Conservation (phyloP, 2,888 invertebrate genomes). For the Drosophila macrospina region DNA sequence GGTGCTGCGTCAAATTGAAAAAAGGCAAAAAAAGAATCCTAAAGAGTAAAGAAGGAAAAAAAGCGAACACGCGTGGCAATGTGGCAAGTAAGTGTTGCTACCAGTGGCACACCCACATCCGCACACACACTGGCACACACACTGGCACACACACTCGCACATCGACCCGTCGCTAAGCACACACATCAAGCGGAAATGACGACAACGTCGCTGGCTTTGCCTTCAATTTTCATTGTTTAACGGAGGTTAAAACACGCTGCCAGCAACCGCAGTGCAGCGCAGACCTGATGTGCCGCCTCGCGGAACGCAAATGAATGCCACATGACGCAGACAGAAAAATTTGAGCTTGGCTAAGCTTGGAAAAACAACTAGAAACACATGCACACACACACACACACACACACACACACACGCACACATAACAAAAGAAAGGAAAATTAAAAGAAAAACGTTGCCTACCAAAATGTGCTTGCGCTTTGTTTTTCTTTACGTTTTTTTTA, state of each 20-base stretch:
- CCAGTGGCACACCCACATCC: constrained; percentile 40
- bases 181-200: constrained; percentile 73
- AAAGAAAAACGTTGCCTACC: constrained; percentile 53
- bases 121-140: constrained; percentile 21
- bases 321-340: constrained; percentile 74
- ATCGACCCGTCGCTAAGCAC: constrained; percentile 41
- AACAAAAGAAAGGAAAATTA: constrained; percentile 17
- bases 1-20: constrained; percentile 69
- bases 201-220: constrained; percentile 47
- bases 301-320: constrained; percentile 69
- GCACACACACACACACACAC: background rate
- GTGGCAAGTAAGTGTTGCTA: constrained; percentile 62
- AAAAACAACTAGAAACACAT: constrained; percentile 13
- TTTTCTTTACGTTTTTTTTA: constrained; percentile 36
- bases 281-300: constrained; percentile 38
- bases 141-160: constrained; percentile 7
- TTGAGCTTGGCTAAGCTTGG: constrained; percentile 56
- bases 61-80: constrained; percentile 44
- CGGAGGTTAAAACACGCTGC: constrained; percentile 66
- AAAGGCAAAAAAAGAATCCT: no score
- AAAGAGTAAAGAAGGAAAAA: constrained; percentile 3
- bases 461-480: constrained; percentile 65
- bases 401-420: constrained; percentile 8
- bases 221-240: constrained; percentile 64
- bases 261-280: constrained; percentile 50